These are phyloP conservation scores for Aulostomus chinensis DNA, from an alignment of 2,797 vertebrate genomes.

Conservation along the genomic window DNA sequence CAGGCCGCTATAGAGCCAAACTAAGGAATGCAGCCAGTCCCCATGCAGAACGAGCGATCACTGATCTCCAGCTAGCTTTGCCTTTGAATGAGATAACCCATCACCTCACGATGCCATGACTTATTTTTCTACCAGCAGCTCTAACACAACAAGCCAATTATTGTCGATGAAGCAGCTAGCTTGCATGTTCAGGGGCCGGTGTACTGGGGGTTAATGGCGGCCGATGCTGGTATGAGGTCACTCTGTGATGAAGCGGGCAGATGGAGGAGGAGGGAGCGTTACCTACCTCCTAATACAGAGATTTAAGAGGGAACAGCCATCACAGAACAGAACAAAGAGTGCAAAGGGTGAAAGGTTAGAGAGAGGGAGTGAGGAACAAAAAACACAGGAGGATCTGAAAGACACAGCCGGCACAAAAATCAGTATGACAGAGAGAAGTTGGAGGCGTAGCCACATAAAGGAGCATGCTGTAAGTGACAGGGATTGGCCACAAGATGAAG, in stretches of 20 bases:
- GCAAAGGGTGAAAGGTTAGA: conserved; percentile 50
- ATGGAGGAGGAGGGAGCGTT: conserved; percentile 75
- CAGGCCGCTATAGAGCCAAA: conserved; percentile 19
- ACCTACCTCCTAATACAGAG: conserved; percentile 91
- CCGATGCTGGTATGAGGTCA: too few relatives aligned
- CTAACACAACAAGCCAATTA: too few relatives aligned
- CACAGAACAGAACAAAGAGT: conserved; percentile 88
- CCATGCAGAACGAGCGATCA: conserved; percentile 42
- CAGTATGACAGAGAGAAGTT: conserved; percentile 17
- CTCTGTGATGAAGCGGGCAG: conserved; percentile 31
- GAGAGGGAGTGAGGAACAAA: conserved; percentile 23
- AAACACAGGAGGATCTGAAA: conserved; percentile 65
- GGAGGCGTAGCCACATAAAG: too few relatives aligned
- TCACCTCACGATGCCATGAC: too few relatives aligned
- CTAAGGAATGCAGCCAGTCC: conserved; percentile 29
- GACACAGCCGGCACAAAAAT: conserved; percentile 68
- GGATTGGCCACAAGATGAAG: too few relatives aligned
- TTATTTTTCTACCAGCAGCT: too few relatives aligned
- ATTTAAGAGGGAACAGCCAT: conserved; percentile 88
- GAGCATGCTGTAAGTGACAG: too few relatives aligned
- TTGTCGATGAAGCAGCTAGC: too few relatives aligned
- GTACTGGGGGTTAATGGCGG: too few relatives aligned
- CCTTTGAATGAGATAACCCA: too few relatives aligned
- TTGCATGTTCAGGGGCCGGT: too few relatives aligned
- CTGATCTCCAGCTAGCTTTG: too few relatives aligned